A percentile compares a stretch with the other conserved stretches of the same genome.
Evolutionary conservation across 2,797 vertebrate genomes (phyloP).

Genomic region (Pseudomugil tenellus): DNA sequence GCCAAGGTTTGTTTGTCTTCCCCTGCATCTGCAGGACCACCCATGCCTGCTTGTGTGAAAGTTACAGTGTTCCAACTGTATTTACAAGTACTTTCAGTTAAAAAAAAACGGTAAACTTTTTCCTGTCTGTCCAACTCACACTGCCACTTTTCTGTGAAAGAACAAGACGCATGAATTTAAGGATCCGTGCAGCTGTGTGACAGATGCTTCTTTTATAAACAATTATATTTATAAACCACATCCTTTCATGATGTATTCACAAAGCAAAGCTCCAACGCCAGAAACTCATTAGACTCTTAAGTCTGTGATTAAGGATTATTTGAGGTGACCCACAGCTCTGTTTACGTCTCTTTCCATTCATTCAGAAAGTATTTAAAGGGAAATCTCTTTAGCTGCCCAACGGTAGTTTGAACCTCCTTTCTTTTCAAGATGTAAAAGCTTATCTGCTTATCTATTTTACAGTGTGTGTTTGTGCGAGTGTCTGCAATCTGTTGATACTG

Average conservation of each 20-base stretch:
- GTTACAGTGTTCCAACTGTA: conserved; percentile 70
- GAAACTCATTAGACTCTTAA: conserved; percentile 24
- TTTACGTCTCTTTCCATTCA: conserved; percentile 31
- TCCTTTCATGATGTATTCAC: neutral
- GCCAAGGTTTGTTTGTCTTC: conserved; percentile 39
- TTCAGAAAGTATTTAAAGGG: conserved; percentile 13
- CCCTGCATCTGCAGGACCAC: conserved; percentile 61
- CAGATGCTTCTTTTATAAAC: neutral
- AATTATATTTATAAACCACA: too few relatives aligned
- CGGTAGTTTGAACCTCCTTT: neutral
- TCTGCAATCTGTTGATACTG: conserved; percentile 45
- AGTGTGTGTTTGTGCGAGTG: conserved; percentile 19
- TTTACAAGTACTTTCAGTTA: conserved; percentile 43
- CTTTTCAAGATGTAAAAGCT: conserved; percentile 22
- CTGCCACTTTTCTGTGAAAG: neutral
- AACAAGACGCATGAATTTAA: conserved; percentile 8
- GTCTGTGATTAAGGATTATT: conserved; percentile 25
- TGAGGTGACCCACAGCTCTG: conserved; percentile 8
- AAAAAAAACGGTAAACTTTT: conserved; percentile 1
- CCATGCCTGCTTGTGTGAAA: conserved; percentile 58
- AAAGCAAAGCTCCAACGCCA: conserved; percentile 1
- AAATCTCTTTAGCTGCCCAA: neutral
- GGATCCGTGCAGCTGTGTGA: conserved; percentile 3
- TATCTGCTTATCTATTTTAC: conserved; percentile 20
- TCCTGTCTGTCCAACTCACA: neutral